These are phyloP conservation scores for Seira sanloemensis DNA, from an alignment of 2,888 invertebrate species.

Conservation along the genomic window DNA sequence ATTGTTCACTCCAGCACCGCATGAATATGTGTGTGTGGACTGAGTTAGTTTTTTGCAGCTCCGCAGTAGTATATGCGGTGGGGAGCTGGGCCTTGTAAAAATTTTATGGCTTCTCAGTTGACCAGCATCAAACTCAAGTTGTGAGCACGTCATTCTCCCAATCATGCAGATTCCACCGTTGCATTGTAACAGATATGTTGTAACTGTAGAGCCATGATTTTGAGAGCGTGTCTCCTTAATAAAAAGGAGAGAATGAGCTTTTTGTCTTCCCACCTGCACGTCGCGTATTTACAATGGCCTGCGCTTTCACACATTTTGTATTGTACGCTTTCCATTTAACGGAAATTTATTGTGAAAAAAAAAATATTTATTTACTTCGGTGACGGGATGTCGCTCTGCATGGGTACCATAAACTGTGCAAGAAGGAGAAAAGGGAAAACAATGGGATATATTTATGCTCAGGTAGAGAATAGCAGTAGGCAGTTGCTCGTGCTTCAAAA, in stretches of 20 bases:
- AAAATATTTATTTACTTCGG: not conserved
- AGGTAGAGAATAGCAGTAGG: too few relatives aligned
- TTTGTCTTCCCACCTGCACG: too few relatives aligned
- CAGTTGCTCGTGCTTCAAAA: too few relatives aligned
- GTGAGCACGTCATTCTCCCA: slow-evolving; percentile 2
- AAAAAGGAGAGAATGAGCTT: too few relatives aligned
- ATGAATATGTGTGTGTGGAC: not conserved
- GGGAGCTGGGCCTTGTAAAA: slow-evolving; percentile 41
- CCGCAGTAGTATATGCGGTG: slow-evolving; percentile 7
- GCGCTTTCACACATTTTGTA: too few relatives aligned
- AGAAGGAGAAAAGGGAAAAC: not conserved
- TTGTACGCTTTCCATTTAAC: not conserved
- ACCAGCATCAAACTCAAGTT: slow-evolving; percentile 23
- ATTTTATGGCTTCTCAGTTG: slow-evolving; percentile 62
- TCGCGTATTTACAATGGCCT: too few relatives aligned
- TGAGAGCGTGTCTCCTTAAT: too few relatives aligned
- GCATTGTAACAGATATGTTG: too few relatives aligned
- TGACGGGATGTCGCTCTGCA: not conserved
- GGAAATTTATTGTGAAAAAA: not conserved
- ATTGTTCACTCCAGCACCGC: not conserved
- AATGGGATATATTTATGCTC: too few relatives aligned
- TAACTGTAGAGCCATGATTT: too few relatives aligned
- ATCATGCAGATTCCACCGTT: too few relatives aligned
- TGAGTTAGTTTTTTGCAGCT: not conserved
- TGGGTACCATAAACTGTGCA: not conserved